phyloP scores from a whole-genome alignment of 1,140 invertebrate genomes.

The Neodiprion lecontei region DNA sequence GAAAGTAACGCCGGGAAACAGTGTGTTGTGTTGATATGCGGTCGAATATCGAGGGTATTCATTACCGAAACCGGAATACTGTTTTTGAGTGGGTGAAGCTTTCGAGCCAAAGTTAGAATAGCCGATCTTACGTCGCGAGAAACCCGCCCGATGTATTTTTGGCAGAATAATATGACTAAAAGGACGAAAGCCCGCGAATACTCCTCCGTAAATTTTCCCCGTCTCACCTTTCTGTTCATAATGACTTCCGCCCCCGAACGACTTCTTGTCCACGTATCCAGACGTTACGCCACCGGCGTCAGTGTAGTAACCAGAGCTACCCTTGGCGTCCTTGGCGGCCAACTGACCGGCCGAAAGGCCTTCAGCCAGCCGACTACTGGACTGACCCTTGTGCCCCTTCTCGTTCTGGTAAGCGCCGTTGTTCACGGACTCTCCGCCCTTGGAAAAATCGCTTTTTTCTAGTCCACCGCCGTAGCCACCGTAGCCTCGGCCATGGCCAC shows the following conservation, averaged over 20 bases:
- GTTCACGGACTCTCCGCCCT: constrained; percentile 36
- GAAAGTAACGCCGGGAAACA: no score
- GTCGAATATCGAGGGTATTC: no score
- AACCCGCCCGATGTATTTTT: no score
- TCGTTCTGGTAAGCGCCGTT: constrained; percentile 63
- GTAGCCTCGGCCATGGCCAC: neutral
- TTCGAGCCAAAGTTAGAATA: no score
- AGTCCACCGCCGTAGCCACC: constrained; percentile 13
- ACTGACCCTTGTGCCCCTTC: constrained; percentile 61
- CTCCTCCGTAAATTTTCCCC: neutral
- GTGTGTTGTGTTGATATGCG: no score
- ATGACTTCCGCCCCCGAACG: constrained; percentile 63
- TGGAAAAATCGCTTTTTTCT: constrained; percentile 10
- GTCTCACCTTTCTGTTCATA: constrained; percentile 63
- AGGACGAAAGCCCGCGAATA: no score
- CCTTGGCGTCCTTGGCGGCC: constrained; percentile 61
- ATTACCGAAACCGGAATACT: no score
- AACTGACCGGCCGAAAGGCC: constrained; percentile 61
- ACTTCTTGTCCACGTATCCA: constrained; percentile 64
- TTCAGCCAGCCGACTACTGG: constrained; percentile 61
- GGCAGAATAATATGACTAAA: no score
- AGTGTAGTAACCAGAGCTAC: constrained; percentile 64
- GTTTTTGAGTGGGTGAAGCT: no score
- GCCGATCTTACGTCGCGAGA: no score
- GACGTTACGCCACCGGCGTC: constrained; percentile 65